Evolutionary conservation across 1,140 invertebrate genomes (phyloP).

Genomic region (Glossosoma conforme): DNA sequence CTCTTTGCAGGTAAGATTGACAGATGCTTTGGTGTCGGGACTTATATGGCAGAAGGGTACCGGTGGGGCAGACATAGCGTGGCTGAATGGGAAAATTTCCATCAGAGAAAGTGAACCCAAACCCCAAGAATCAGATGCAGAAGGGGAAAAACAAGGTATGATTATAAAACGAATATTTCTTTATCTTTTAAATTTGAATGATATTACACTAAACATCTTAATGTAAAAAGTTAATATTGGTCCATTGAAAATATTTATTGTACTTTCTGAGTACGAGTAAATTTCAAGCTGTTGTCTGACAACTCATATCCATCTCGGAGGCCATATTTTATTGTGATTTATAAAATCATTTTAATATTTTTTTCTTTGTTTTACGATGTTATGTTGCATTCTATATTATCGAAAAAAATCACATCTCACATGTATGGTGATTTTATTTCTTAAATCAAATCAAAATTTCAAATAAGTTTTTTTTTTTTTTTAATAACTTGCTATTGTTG

Average conservation of each 20-base stretch:
- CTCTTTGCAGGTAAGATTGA: conserved; percentile 69
- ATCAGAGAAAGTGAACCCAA: conserved; percentile 49
- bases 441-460: not conserved
- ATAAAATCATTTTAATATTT: too few relatives aligned
- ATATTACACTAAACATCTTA: conserved; percentile 1
- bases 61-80: conserved; percentile 83
- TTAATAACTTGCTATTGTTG: not conserved
- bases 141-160: not conserved
- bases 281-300: not conserved
- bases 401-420: too few relatives aligned
- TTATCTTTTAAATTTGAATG: conserved; percentile 2
- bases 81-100: conserved; percentile 77
- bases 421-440: not conserved
- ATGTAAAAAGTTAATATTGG: not conserved
- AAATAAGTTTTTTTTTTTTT: not conserved
- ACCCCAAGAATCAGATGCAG: conserved; percentile 29
- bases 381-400: too few relatives aligned
- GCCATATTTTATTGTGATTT: too few relatives aligned
- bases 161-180: not conserved
- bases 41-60: conserved; percentile 78
- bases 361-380: too few relatives aligned
- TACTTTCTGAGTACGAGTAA: not conserved
- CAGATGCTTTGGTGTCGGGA: conserved; percentile 87
- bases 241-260: not conserved
- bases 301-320: too few relatives aligned